Conservation (phyloP, 2,888 invertebrate species). For the Caradrina clavipalpis region DNA sequence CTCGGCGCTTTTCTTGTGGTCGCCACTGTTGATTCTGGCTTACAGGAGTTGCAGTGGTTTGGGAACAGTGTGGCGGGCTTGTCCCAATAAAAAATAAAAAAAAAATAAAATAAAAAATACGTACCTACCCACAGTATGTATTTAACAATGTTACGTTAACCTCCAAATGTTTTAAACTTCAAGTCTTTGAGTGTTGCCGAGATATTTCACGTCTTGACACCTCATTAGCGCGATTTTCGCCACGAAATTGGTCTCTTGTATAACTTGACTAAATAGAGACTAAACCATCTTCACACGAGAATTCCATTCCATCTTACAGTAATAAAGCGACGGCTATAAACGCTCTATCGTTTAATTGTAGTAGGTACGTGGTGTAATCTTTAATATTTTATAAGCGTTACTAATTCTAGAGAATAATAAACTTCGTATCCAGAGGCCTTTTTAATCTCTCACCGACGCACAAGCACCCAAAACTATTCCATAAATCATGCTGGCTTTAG, state of each 20-base stretch:
- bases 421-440: constrained; percentile 36
- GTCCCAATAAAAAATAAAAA: no score
- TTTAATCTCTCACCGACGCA: constrained; percentile 44
- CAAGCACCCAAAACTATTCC: constrained; percentile 32
- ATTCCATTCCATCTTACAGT: constrained; percentile 44
- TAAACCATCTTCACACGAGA: constrained; percentile 38
- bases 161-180: background rate
- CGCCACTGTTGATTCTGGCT: no score
- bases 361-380: constrained; percentile 45
- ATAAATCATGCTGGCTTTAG: constrained; percentile 55
- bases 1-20: no score
- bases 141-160: background rate
- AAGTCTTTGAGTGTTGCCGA: constrained; percentile 9
- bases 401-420: constrained; percentile 48
- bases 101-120: no score
- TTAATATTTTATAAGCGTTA: constrained; percentile 56
- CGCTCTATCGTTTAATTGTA: constrained; percentile 48
- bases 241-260: constrained; percentile 13
- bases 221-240: constrained; percentile 28
- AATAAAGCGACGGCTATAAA: constrained; percentile 44
- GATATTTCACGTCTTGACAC: constrained; percentile 5
- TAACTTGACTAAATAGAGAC: constrained; percentile 42
- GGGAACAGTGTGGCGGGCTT: no score
- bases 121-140: background rate
- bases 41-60: no score